Conservation (phyloP, 2,888 invertebrate genomes). For the Pocota personata region DNA sequence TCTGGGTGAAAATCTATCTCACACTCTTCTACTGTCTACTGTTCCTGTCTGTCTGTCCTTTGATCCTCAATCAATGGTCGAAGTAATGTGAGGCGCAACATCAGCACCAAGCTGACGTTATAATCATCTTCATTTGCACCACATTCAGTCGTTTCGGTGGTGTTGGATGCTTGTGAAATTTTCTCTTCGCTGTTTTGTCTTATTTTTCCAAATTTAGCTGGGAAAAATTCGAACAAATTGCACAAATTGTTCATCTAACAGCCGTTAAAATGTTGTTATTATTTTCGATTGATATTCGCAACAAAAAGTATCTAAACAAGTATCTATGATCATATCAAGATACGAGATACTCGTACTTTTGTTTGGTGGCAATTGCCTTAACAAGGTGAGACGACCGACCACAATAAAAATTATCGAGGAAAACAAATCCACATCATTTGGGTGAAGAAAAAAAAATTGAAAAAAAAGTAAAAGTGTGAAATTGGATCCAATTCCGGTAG, state of each 20-base stretch:
- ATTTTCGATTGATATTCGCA: conserved; percentile 29
- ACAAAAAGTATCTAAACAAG: conserved; percentile 8
- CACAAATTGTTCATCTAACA: conserved; percentile 18
- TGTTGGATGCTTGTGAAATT: not conserved
- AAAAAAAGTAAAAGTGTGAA: conserved; percentile 47
- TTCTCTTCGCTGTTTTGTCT: not conserved
- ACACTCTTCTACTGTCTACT: conserved; percentile 23
- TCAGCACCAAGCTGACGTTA: conserved; percentile 20
- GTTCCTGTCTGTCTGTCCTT: conserved; percentile 45
- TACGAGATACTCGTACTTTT: too few relatives aligned
- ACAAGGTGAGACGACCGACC: not conserved
- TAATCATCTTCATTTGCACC: conserved; percentile 13
- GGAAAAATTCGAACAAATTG: not conserved
- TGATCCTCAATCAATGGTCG: conserved; percentile 47
- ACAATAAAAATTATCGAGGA: not conserved
- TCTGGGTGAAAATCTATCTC: conserved; percentile 42
- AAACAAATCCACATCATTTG: not conserved
- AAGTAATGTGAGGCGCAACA: not conserved
- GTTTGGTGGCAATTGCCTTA: not conserved
- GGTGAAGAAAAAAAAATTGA: not conserved
- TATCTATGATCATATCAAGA: not conserved
- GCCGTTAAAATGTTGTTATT: conserved; percentile 26
- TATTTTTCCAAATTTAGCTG: not conserved
- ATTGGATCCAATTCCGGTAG: conserved; percentile 57
- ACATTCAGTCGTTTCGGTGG: too few relatives aligned